Conservation (phyloP, 1,140 invertebrate genomes). For the Gonatopus flavifemur region DNA sequence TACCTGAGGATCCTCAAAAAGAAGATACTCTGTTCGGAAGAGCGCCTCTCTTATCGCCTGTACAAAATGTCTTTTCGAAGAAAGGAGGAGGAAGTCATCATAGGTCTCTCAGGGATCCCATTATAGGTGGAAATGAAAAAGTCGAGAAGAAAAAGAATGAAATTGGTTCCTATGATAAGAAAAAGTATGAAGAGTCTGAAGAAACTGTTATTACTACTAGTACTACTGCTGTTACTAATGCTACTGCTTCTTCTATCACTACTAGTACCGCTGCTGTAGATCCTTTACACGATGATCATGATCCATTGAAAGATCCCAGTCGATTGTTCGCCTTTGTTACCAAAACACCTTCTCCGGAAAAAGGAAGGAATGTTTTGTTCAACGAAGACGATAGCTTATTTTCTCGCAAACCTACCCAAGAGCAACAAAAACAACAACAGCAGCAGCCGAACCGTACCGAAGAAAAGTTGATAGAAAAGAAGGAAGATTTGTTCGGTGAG, state of each 20-base stretch:
- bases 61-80: constrained; percentile 20
- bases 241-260: too few species aligned
- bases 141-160: not conserved
- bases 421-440: not conserved
- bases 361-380: constrained; percentile 36
- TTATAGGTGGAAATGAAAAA: not conserved
- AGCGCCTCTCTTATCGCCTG: constrained; percentile 49
- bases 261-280: too few species aligned
- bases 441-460: constrained; percentile 3
- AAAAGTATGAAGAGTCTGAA: not conserved
- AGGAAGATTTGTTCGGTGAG: constrained; percentile 44
- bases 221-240: too few species aligned
- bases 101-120: constrained; percentile 10
- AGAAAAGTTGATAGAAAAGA: constrained; percentile 22
- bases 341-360: constrained; percentile 53
- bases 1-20: constrained; percentile 51
- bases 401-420: constrained; percentile 27
- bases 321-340: constrained; percentile 54
- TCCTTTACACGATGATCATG: constrained; percentile 45
- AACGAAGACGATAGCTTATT: constrained; percentile 50
- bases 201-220: not conserved
- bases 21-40: constrained; percentile 52
- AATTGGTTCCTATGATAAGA: not conserved
- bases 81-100: constrained; percentile 3
- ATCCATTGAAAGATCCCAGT: constrained; percentile 51